Evolutionary conservation across 1,140 invertebrate genomes (phyloP).

Genomic region (Brachystomella parvula): DNA sequence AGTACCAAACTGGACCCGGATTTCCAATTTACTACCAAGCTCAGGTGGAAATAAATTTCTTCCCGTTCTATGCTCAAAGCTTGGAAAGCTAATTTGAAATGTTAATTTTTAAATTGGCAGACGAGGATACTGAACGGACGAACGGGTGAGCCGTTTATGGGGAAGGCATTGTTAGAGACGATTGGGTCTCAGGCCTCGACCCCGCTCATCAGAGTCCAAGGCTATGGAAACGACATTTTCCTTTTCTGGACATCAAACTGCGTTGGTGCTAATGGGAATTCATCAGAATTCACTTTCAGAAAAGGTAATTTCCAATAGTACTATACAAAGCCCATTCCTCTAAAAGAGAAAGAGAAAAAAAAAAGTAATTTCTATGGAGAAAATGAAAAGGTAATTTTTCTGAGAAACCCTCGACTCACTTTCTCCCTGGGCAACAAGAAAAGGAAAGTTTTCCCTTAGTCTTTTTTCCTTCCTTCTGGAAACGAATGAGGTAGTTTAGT

Average conservation of each 20-base stretch:
- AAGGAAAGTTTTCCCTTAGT: too few species aligned
- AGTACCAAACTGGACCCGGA: constrained; percentile 64
- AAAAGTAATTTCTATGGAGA: too few species aligned
- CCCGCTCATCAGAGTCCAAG: constrained; percentile 48
- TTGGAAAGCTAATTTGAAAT: too few species aligned
- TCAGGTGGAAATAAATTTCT: constrained; percentile 52
- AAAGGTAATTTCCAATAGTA: constrained; percentile 42
- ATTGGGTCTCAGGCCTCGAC: constrained; percentile 57
- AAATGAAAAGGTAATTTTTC: too few species aligned
- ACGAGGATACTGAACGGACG: constrained; percentile 61
- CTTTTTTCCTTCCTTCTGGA: too few species aligned
- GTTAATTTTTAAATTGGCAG: constrained; percentile 38
- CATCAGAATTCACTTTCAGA: constrained; percentile 43
- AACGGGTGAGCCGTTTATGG: constrained; percentile 56
- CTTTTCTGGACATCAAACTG: constrained; percentile 66
- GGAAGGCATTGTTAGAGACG: constrained; percentile 55
- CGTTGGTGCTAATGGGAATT: constrained; percentile 45
- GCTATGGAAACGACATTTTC: constrained; percentile 62
- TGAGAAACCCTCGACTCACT: too few species aligned
- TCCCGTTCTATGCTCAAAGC: too few species aligned
- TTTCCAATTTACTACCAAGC: constrained; percentile 70
- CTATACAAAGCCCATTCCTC: too few species aligned
- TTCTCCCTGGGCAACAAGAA: too few species aligned
- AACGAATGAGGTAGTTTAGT: too few species aligned
- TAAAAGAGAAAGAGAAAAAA: too few species aligned